Evolutionary conservation across 2,797 vertebrate genomes (phyloP).

Genomic region (Falco berigora): DNA sequence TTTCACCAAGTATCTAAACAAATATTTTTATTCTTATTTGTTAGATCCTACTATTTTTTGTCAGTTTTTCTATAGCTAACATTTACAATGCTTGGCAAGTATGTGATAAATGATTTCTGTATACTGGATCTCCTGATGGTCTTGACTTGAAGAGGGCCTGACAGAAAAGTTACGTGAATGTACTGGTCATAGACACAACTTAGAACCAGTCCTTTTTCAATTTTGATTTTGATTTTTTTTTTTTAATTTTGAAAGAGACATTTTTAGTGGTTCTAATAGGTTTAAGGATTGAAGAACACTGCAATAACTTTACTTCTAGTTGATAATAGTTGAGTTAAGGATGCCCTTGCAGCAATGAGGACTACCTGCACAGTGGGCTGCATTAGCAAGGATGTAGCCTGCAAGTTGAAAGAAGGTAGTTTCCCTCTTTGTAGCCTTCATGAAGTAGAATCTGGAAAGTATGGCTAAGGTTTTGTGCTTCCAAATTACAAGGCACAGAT

Average conservation of each 20-base stretch:
- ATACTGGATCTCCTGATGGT: background rate
- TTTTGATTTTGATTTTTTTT: background rate
- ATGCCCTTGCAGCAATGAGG: background rate
- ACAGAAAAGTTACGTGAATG: background rate
- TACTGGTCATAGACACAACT: background rate
- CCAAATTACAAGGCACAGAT: background rate
- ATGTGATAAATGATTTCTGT: background rate
- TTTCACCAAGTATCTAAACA: background rate
- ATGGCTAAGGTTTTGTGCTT: background rate
- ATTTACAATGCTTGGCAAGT: background rate
- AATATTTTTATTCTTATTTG: background rate
- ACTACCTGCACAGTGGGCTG: background rate
- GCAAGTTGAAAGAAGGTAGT: background rate
- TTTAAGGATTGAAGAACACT: background rate
- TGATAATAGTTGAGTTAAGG: background rate
- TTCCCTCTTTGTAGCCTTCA: background rate
- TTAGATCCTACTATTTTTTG: too few species aligned
- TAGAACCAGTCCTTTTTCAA: background rate
- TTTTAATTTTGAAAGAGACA: background rate
- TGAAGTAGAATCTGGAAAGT: background rate
- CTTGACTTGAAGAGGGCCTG: background rate
- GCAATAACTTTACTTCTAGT: background rate
- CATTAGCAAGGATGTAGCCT: background rate
- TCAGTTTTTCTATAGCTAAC: too few species aligned
- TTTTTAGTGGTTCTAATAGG: background rate